These are phyloP conservation scores for Acrocera orbiculus DNA, from an alignment of 2,888 invertebrate species.

Conservation along the genomic window DNA sequence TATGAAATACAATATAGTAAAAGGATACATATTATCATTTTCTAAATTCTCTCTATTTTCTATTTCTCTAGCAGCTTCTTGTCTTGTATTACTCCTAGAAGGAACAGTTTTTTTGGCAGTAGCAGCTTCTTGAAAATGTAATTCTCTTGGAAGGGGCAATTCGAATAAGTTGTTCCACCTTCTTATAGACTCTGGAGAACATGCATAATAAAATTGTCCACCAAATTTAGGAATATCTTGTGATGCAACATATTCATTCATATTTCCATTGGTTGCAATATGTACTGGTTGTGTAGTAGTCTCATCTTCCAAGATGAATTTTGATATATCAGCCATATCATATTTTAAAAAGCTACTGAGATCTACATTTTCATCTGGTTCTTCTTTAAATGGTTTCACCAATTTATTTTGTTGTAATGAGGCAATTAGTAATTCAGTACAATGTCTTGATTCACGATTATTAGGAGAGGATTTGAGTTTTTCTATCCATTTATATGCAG, in stretches of 20 bases:
- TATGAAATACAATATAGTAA: no score
- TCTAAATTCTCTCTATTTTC: no score
- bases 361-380: constrained; percentile 19
- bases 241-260: constrained; percentile 31
- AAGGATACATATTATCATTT: no score
- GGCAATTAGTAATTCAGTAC: constrained; percentile 31
- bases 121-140: no score
- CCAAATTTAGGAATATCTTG: constrained; percentile 35
- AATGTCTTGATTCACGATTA: constrained; percentile 2
- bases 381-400: constrained; percentile 27
- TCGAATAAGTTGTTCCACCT: constrained; percentile 26
- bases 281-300: constrained; percentile 20
- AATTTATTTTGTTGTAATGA: constrained; percentile 28
- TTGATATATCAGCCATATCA: constrained; percentile 25
- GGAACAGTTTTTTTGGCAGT: no score
- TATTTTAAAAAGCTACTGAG: constrained; percentile 15
- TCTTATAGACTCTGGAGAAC: constrained; percentile 30
- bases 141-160: constrained; percentile 23
- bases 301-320: constrained; percentile 19
- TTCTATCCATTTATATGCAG: constrained; percentile 13
- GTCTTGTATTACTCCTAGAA: no score
- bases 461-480: constrained; percentile 7
- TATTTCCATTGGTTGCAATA: constrained; percentile 27
- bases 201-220: constrained; percentile 33
- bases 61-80: no score